These are phyloP conservation scores for Deilephila elpenor DNA, from an alignment of 2,888 invertebrate species.

Conservation along the genomic window DNA sequence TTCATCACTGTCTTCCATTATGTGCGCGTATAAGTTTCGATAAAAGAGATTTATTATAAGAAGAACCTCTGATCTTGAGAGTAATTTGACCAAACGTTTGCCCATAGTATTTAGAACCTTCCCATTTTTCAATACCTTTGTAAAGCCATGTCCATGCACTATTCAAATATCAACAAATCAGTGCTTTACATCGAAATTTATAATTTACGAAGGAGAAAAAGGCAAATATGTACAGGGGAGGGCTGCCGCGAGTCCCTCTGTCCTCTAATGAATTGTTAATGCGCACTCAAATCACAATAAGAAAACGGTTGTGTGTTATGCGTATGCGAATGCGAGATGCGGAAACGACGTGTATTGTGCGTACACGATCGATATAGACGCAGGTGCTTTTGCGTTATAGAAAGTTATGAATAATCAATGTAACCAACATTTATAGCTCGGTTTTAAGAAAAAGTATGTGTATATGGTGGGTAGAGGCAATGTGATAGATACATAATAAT, in stretches of 20 bases:
- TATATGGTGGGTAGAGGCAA: no score
- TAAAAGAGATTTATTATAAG: no score
- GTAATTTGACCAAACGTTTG: no score
- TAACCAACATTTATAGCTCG: no score
- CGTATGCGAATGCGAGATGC: slow-evolving; percentile 10
- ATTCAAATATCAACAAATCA: slow-evolving; percentile 19
- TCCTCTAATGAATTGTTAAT: slow-evolving; percentile 73
- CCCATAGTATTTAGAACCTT: neutral
- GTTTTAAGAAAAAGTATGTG: no score
- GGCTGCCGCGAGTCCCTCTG: slow-evolving; percentile 36
- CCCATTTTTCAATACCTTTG: neutral
- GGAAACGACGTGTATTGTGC: neutral
- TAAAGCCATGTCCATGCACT: neutral
- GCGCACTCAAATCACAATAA: slow-evolving; percentile 74
- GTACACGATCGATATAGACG: neutral
- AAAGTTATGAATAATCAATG: no score
- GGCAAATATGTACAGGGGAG: slow-evolving; percentile 44
- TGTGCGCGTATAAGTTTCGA: no score
- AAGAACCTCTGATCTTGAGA: no score
- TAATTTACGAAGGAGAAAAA: slow-evolving; percentile 32
- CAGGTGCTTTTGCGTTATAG: no score
- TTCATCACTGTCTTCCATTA: no score
- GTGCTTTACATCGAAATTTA: slow-evolving; percentile 14
- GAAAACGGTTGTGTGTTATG: slow-evolving; percentile 23
- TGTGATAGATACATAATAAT: no score